Percentiles rank a stretch among this genome's conserved stretches.
phyloP scores from a whole-genome alignment of 2,888 invertebrate genomes.

The Ophion ventricosus region DNA sequence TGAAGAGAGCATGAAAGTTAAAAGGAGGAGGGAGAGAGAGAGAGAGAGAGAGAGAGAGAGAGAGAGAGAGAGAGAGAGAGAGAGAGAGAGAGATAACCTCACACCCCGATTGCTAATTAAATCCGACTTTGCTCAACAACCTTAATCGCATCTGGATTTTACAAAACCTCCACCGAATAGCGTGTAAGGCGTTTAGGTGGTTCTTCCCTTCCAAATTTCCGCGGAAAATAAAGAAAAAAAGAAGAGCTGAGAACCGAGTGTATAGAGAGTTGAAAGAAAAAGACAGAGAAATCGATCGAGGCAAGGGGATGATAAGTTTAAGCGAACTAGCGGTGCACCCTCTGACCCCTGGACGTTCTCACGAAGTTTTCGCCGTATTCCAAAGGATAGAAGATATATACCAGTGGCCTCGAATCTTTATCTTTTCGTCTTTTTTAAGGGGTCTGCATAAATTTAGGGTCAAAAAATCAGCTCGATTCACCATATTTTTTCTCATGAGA shows the following conservation, averaged over 20 bases:
- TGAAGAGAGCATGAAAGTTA: not conserved
- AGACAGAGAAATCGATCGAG: constrained; percentile 50
- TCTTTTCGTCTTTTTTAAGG: constrained; percentile 9
- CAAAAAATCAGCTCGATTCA: no score
- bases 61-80: no score
- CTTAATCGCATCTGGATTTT: constrained; percentile 48
- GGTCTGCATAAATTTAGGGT: no score
- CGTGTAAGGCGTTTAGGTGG: constrained; percentile 33
- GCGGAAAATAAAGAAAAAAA: not conserved
- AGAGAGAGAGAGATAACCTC: not conserved
- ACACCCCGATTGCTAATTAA: constrained; percentile 57
- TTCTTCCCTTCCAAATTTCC: constrained; percentile 6
- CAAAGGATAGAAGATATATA: constrained; percentile 31
- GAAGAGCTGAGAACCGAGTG: not conserved
- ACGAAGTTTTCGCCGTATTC: constrained; percentile 18
- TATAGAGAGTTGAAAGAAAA: constrained; percentile 22
- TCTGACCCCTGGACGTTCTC: constrained; percentile 27
- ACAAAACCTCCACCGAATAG: constrained; percentile 8
- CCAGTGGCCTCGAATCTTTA: constrained; percentile 31
- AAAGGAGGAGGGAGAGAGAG: not conserved
- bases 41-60: constrained; percentile 1
- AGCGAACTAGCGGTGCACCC: constrained; percentile 59
- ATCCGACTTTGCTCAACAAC: constrained; percentile 55
- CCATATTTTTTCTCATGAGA: no score
- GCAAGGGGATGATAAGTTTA: constrained; percentile 39